phyloP scores from a whole-genome alignment of 53 echinoderm and acorn worm species.

The Mesocentrotus franciscanus region DNA sequence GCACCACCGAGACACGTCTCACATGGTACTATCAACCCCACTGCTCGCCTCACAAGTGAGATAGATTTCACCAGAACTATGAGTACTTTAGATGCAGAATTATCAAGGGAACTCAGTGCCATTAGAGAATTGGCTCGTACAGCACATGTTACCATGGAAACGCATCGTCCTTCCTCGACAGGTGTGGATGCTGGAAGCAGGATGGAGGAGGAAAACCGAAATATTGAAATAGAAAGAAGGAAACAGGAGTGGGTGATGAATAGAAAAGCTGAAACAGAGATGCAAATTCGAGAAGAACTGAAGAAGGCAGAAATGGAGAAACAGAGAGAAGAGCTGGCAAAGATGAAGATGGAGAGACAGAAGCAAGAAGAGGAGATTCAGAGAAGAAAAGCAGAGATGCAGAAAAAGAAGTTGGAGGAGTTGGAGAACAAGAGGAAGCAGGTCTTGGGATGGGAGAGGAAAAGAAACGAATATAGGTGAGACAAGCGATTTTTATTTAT shows the following conservation, averaged over 20 bases:
- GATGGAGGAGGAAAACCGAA: background rate
- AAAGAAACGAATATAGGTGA: constrained; percentile 70
- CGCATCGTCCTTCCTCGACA: background rate
- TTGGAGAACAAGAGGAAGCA: constrained; percentile 44
- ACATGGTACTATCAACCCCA: background rate
- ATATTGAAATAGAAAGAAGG: background rate
- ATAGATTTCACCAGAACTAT: background rate
- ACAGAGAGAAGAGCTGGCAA: background rate
- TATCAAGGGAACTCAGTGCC: constrained; percentile 9
- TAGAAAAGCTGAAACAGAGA: background rate
- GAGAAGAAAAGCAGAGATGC: constrained; percentile 9
- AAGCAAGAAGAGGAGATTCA: background rate
- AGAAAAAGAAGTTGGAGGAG: constrained; percentile 49
- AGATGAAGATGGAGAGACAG: background rate
- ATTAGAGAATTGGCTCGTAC: background rate
- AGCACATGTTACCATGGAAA: background rate
- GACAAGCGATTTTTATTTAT: background rate
- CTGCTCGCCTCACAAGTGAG: background rate
- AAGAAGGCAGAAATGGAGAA: background rate
- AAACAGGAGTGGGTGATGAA: background rate
- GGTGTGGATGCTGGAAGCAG: background rate
- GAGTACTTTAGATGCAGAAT: background rate
- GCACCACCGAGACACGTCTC: background rate
- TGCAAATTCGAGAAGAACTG: background rate
- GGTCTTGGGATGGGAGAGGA: constrained; percentile 45